These are phyloP conservation scores for Tuberolachnus salignus DNA, from an alignment of 2,888 invertebrate species.

Conservation along the genomic window DNA sequence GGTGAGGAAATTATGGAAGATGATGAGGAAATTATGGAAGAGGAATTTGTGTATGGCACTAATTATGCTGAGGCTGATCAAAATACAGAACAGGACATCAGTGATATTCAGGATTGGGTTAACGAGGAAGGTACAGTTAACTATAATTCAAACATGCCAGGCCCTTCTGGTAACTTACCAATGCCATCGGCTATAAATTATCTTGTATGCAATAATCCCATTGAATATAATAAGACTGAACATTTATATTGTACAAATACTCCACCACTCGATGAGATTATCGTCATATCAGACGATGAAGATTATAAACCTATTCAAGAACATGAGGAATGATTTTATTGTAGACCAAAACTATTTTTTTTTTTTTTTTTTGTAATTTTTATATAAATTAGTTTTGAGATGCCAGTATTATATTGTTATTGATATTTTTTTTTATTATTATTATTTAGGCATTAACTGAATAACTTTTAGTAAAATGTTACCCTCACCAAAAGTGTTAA, in stretches of 20 bases:
- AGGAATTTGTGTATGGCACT: conserved; percentile 18
- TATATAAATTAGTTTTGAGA: conserved; percentile 17
- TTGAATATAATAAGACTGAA: conserved; percentile 38
- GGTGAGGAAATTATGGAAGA: neutral
- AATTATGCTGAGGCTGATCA: neutral
- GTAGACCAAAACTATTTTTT: neutral
- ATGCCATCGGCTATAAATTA: neutral
- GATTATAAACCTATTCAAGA: neutral
- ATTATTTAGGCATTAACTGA: neutral
- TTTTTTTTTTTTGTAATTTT: conserved; percentile 15
- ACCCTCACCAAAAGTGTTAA: too few species aligned
- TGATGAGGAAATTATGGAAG: conserved; percentile 2
- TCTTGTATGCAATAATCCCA: neutral
- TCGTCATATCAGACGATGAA: conserved; percentile 45
- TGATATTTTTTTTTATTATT: neutral
- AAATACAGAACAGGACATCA: neutral
- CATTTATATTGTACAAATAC: conserved; percentile 37
- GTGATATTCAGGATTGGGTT: conserved; percentile 19
- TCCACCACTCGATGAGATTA: neutral
- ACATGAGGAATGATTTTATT: neutral
- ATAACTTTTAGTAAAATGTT: too few species aligned
- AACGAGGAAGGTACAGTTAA: conserved; percentile 4
- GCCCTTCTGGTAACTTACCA: neutral
- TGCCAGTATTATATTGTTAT: conserved; percentile 33
- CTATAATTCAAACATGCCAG: neutral